These are phyloP conservation scores for Papilio aristodemus DNA, from an alignment of 1,140 invertebrate species.

Conservation along the genomic window DNA sequence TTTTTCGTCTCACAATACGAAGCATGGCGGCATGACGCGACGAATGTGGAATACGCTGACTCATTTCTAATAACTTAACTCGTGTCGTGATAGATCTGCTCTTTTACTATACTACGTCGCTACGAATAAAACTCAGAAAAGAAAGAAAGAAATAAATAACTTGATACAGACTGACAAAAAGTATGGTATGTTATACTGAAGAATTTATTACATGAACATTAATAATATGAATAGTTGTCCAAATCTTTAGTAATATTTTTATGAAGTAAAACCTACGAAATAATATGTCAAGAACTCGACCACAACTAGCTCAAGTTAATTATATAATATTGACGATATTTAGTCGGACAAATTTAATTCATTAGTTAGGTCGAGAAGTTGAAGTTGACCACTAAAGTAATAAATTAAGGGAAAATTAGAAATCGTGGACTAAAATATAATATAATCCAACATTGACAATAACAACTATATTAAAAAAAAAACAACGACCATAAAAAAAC, in stretches of 20 bases:
- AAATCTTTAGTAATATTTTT: no score
- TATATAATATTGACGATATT: background rate
- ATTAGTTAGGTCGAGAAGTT: background rate
- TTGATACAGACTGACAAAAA: background rate
- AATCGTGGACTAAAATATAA: no score
- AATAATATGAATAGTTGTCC: background rate
- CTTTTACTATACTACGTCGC: slow-evolving; percentile 21
- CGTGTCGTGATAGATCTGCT: slow-evolving; percentile 11
- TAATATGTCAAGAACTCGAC: background rate
- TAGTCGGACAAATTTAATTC: background rate
- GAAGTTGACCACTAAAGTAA: background rate
- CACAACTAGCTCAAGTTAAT: background rate
- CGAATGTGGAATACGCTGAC: slow-evolving; percentile 14
- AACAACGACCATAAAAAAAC: no score
- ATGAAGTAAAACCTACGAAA: no score
- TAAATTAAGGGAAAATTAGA: background rate
- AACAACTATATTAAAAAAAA: no score
- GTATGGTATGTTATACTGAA: background rate
- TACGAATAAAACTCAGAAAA: slow-evolving; percentile 1
- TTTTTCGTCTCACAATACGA: slow-evolving; percentile 25
- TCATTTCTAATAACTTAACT: slow-evolving; percentile 31
- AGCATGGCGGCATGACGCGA: slow-evolving; percentile 24
- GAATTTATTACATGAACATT: background rate
- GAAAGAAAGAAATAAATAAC: background rate
- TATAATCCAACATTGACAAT: no score